phyloP scores from a whole-genome alignment of 2,797 vertebrate genomes.

The Notolabrus celidotus region DNA sequence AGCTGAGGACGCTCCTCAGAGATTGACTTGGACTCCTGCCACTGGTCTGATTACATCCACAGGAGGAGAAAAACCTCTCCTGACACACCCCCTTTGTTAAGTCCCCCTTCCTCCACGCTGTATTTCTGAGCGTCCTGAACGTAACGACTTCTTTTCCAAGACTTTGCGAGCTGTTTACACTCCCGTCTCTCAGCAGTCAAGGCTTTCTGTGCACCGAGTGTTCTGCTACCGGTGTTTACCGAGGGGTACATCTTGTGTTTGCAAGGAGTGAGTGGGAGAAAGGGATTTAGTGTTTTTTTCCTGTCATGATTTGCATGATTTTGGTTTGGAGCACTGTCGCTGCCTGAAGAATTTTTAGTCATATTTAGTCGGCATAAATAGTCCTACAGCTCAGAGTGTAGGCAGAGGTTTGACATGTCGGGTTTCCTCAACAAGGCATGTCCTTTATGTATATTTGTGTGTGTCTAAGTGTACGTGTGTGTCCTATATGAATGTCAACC shows the following conservation, averaged over 20 bases:
- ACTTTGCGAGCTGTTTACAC: conserved; percentile 48
- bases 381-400: conserved; percentile 16
- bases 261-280: conserved; percentile 37
- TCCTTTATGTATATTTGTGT: too few relatives aligned
- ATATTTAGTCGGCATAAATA: conserved; percentile 38
- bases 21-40: conserved; percentile 25
- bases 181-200: conserved; percentile 35
- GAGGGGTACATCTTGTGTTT: conserved; percentile 47
- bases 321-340: conserved; percentile 39
- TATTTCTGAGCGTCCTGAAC: conserved; percentile 41
- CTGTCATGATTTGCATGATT: conserved; percentile 51
- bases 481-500: conserved; percentile 1
- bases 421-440: conserved; percentile 28
- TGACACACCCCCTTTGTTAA: conserved; percentile 11
- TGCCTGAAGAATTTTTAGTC: conserved; percentile 39
- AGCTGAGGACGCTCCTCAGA: conserved; percentile 21
- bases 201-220: conserved; percentile 33
- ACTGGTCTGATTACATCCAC: conserved; percentile 37
- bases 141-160: conserved; percentile 36
- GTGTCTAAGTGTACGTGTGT: conserved; percentile 10
- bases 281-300: conserved; percentile 41
- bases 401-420: conserved; percentile 29
- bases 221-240: conserved; percentile 60
- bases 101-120: conserved; percentile 11
- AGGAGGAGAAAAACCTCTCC: conserved; percentile 24